Evolutionary conservation across 1,140 invertebrate species (phyloP), one percentile per base, ranked within the genome.

Genomic region (Rhynchophorus ferrugineus): DNA sequence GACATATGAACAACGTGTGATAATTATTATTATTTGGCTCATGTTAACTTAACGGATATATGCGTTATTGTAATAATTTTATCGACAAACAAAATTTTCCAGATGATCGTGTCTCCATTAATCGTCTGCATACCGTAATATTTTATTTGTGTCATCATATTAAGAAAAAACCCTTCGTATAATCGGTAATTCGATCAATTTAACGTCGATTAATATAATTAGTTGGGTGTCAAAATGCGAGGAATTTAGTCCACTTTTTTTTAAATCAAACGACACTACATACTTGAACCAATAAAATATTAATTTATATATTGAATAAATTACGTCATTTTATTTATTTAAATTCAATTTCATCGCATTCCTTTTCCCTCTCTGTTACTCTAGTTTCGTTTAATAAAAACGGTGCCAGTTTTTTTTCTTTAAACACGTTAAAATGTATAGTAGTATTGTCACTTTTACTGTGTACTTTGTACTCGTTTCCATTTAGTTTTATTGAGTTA

Each of bases 1-100:
- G n/a, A 45, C n/a, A 7, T 46, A n/a, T 49, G 44, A 54, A 37
- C 16, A 53, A 56, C 38, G 45, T 47, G 53, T 61, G 58, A 51
- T 57, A 61, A 61, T 60, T 55, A 58, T 55, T 50, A 61, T 59
- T 47, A 59, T 58, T 62, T 63, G 60, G 58, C 59, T 59, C 53
- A 49, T 57, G 58, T 63, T 53, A 58, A 44, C 45, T 46, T 63
- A 63, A 66, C 65, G 65, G 65, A 61, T 34, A 45, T 50, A 33
- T 54, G 56, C 45, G 7, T 38, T 48, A 43, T 51, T 51, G 56
- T 57, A 49, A 63, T 66, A 65, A 64, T 65, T 63, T 56, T 36
- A 58, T 53, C 57, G 38, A 56, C 56, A 66, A 66, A 66, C 55
- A 62, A 60, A 48, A 42, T n/a, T 8, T 37, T 21, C 17, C 34